A percentile compares a stretch with the other conserved stretches of the same genome.
Conservation (phyloP, 2,797 vertebrate genomes). For the Odontamblyopus lacepedii region DNA sequence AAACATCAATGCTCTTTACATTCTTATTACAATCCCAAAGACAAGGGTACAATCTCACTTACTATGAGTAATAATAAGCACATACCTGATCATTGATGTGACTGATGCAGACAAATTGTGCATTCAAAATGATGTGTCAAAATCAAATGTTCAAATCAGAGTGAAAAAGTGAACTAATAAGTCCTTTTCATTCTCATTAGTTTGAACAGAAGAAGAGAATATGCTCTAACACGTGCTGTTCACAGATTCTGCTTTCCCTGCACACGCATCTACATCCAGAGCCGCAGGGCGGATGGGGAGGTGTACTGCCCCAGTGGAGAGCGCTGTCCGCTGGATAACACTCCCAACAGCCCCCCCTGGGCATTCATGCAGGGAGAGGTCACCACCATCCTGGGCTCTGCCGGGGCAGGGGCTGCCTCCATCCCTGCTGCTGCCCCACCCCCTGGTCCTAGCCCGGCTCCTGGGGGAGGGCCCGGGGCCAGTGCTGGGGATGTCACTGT, state of each 20-base stretch:
- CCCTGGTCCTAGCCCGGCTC: slow-evolving; percentile 19
- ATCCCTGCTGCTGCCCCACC: slow-evolving; percentile 52
- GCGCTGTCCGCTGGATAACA: slow-evolving; percentile 81
- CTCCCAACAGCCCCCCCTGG: slow-evolving; percentile 82
- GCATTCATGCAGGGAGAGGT: slow-evolving; percentile 87
- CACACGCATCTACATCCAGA: slow-evolving; percentile 83
- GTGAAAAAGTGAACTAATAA: too few relatives aligned
- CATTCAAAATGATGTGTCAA: neutral
- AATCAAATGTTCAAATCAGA: neutral
- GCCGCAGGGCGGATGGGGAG: slow-evolving; percentile 75
- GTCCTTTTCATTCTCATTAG: too few relatives aligned
- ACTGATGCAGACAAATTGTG: neutral
- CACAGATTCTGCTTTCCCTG: slow-evolving; percentile 86
- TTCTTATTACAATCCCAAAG: neutral
- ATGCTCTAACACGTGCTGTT: neutral
- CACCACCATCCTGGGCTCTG: slow-evolving; percentile 78
- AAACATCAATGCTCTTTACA: too few relatives aligned
- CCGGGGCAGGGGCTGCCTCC: slow-evolving; percentile 38
- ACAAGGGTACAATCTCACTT: neutral
- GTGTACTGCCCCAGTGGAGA: slow-evolving; percentile 86
- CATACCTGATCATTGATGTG: too few relatives aligned
- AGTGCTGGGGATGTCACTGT: slow-evolving; percentile 59
- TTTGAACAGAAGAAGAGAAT: too few relatives aligned
- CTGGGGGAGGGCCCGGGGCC: slow-evolving; percentile 53
- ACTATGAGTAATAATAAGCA: too few relatives aligned